Percentiles rank a stretch among this genome's conserved stretches.
phyloP scores from a whole-genome alignment of 2,888 invertebrate genomes.

The Geophilus truncorum region DNA sequence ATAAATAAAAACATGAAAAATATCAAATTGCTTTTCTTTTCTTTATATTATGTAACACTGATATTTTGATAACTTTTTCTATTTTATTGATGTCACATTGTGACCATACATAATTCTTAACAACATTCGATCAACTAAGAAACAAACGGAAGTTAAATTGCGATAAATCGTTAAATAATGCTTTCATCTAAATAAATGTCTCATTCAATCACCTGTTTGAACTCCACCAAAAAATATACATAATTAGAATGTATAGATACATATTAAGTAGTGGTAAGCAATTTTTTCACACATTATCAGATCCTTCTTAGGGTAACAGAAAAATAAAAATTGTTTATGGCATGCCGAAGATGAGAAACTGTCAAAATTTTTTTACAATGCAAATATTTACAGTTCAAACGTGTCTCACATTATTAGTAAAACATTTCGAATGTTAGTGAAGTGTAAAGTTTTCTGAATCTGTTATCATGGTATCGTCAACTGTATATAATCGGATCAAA shows the following conservation, averaged over 20 bases:
- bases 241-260: not conserved
- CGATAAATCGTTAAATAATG: not conserved
- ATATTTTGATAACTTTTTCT: not conserved
- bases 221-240: not conserved
- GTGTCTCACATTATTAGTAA: not conserved
- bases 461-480: not conserved
- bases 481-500: not conserved
- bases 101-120: not conserved
- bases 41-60: not conserved
- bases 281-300: not conserved
- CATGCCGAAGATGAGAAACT: not conserved
- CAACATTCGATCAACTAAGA: not conserved
- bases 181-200: not conserved
- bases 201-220: not conserved
- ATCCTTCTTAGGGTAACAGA: not conserved
- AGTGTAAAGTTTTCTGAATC: not conserved
- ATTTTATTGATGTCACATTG: not conserved
- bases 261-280: not conserved
- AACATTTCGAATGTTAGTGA: not conserved
- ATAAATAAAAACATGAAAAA: not conserved
- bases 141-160: not conserved
- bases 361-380: not conserved
- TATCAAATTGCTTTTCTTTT: not conserved
- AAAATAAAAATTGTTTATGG: not conserved
- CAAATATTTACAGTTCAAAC: not conserved